Conservation (phyloP, 2,113 vertebrate species). For the Corythoichthys haematopterus region DNA sequence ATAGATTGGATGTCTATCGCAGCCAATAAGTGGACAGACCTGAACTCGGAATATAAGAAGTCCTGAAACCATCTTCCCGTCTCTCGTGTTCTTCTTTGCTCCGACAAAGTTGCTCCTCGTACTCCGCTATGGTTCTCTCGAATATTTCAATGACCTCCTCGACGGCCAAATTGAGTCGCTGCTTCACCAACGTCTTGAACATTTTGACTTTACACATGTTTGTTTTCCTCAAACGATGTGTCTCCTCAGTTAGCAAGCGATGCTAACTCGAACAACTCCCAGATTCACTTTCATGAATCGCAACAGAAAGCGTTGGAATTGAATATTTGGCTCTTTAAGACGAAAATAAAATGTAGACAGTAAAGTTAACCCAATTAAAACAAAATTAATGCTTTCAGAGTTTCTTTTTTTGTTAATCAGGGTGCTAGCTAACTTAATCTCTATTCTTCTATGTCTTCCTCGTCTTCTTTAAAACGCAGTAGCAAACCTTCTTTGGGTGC, state of each 20-base stretch:
- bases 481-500: neutral
- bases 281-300: neutral
- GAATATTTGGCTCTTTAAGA: neutral
- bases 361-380: neutral
- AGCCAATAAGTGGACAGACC: too few relatives aligned
- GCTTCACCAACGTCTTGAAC: slow-evolving; percentile 1
- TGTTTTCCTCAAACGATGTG: neutral
- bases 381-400: neutral
- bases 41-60: too few relatives aligned
- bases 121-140: neutral
- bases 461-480: neutral
- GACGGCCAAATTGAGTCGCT: neutral
- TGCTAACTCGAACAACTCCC: neutral
- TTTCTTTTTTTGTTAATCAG: neutral
- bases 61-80: neutral
- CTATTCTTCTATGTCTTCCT: neutral
- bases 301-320: neutral
- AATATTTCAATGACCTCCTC: neutral
- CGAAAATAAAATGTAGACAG: neutral
- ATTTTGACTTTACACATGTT: slow-evolving; percentile 3
- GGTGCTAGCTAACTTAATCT: neutral
- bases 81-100: neutral
- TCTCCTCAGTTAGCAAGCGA: neutral
- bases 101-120: slow-evolving; percentile 3
- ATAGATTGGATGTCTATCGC: too few relatives aligned